These are phyloP conservation scores for Archocentrus centrarchus DNA, from an alignment of 2,113 vertebrate genomes.

Conservation along the genomic window DNA sequence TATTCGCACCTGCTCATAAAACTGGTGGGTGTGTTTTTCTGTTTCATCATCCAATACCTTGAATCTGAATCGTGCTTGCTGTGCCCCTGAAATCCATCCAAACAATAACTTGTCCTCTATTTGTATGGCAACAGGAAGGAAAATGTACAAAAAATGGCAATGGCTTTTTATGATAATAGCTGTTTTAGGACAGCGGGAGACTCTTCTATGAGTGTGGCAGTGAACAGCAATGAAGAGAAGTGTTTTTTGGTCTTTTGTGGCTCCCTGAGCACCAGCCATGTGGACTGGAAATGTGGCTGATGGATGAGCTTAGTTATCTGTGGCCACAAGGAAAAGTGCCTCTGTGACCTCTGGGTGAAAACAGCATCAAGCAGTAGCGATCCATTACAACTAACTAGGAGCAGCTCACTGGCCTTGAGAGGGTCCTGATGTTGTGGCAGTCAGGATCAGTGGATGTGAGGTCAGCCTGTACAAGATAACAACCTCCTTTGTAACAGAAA, in stretches of 20 bases:
- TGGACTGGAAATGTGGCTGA: slow-evolving; percentile 40
- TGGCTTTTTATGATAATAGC: slow-evolving; percentile 32
- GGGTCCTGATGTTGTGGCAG: background rate
- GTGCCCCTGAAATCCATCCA: slow-evolving; percentile 24
- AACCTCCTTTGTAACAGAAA: slow-evolving; percentile 18
- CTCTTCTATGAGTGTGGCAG: slow-evolving; percentile 6
- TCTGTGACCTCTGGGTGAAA: slow-evolving; percentile 48
- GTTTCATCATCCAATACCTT: slow-evolving; percentile 36
- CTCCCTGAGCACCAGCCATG: slow-evolving; percentile 11
- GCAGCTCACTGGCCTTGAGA: slow-evolving; percentile 27
- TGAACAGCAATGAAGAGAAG: slow-evolving; percentile 32
- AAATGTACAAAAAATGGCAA: slow-evolving; percentile 73
- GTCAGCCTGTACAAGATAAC: background rate
- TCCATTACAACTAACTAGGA: slow-evolving; percentile 57
- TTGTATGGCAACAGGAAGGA: background rate
- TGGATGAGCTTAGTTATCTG: slow-evolving; percentile 55
- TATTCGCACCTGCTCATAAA: slow-evolving; percentile 51
- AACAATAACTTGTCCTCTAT: background rate
- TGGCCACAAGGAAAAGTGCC: slow-evolving; percentile 47
- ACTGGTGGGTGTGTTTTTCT: slow-evolving; percentile 28
- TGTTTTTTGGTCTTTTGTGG: slow-evolving; percentile 6
- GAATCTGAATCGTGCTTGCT: slow-evolving; percentile 18
- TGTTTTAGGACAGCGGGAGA: slow-evolving; percentile 3
- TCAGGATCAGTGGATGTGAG: background rate
- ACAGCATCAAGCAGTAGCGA: slow-evolving; percentile 28